phyloP scores from a whole-genome alignment of 92 coral and sea anemone species.

The Epizoanthus illoricatus region DNA sequence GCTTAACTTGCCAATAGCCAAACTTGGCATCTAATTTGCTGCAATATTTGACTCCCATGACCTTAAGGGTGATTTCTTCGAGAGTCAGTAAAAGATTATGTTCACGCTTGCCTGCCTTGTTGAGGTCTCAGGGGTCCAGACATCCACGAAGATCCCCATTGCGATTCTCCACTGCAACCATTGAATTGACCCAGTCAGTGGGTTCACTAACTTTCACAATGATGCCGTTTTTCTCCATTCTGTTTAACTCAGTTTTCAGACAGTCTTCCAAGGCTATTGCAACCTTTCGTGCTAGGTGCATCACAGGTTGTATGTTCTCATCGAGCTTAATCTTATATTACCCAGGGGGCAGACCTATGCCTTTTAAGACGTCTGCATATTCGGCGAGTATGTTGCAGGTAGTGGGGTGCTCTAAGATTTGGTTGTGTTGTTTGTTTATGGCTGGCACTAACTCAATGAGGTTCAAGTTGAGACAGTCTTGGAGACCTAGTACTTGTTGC shows the following conservation, averaged over 20 bases:
- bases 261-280: no score
- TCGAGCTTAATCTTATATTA: neutral
- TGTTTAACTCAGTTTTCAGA: neutral
- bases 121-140: no score
- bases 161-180: no score
- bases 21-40: conserved; percentile 17
- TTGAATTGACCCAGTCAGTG: no score
- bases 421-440: no score
- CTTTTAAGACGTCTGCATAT: conserved; percentile 20
- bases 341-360: conserved; percentile 1
- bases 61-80: neutral
- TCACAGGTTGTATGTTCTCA: neutral
- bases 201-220: neutral
- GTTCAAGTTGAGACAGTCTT: neutral
- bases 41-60: conserved; percentile 10
- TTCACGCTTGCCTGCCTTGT: no score
- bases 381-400: neutral
- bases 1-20: neutral
- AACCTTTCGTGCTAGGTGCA: neutral
- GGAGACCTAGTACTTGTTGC: neutral
- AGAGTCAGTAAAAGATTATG: no score
- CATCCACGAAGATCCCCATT: no score
- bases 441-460: neutral
- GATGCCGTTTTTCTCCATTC: neutral
- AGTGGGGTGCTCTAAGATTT: neutral